These are phyloP conservation scores for Chalcosyrphus nemorum DNA, from an alignment of 2,888 invertebrate species.

Conservation along the genomic window DNA sequence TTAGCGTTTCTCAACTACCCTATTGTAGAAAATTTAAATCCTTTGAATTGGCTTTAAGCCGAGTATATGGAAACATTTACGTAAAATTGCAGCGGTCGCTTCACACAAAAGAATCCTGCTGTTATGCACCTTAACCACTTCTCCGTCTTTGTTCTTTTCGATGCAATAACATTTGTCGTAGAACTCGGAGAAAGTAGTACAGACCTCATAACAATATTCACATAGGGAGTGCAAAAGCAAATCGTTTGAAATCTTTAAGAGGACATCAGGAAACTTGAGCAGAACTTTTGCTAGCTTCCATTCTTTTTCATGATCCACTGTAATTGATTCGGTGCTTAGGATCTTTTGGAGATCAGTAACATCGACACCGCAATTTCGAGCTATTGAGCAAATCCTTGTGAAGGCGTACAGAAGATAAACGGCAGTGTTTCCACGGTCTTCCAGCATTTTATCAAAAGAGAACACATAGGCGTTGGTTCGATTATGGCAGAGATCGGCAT, in stretches of 20 bases:
- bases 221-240: constrained; percentile 93
- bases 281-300: constrained; percentile 96
- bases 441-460: constrained; percentile 99
- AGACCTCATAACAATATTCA: constrained; percentile 97
- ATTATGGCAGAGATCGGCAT: constrained; percentile 97
- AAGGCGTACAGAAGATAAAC: constrained; percentile 97
- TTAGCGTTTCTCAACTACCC: not conserved
- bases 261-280: constrained; percentile 92
- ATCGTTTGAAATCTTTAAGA: constrained; percentile 91
- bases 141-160: constrained; percentile 92
- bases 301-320: constrained; percentile 94
- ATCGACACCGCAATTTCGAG: constrained; percentile 84
- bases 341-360: constrained; percentile 86
- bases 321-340: constrained; percentile 84
- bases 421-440: constrained; percentile 99
- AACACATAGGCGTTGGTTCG: constrained; percentile 97
- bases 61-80: constrained; percentile 93
- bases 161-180: constrained; percentile 99
- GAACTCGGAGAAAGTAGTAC: constrained; percentile 97
- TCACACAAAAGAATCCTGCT: constrained; percentile 95
- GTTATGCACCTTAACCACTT: constrained; percentile 91
- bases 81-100: constrained; percentile 94
- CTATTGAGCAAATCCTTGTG: constrained; percentile 96
- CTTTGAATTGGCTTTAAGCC: constrained; percentile 95
- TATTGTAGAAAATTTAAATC: constrained; percentile 87